Conservation (phyloP, 92 coral and sea anemone genomes). For the Porites rus region DNA sequence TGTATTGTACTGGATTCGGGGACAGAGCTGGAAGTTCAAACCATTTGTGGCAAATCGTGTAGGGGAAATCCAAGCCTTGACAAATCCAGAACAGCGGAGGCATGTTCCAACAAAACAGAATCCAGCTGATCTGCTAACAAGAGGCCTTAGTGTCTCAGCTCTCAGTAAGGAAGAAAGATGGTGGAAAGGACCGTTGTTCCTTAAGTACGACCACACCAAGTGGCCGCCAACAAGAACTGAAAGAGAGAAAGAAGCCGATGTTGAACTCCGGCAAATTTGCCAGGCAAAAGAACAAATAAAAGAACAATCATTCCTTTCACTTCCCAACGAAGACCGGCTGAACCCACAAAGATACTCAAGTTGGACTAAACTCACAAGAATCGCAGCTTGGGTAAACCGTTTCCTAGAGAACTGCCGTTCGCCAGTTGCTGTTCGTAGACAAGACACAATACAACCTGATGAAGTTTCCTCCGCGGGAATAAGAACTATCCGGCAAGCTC, state of each 20-base stretch:
- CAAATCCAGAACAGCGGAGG: neutral
- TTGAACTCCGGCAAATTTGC: neutral
- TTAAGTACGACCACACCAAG: neutral
- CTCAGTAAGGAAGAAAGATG: too few species aligned
- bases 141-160: too few species aligned
- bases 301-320: neutral
- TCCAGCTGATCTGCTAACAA: neutral
- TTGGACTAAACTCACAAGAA: conserved; percentile 29
- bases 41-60: neutral
- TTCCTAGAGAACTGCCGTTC: conserved; percentile 38
- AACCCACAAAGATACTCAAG: conserved; percentile 31
- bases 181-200: conserved; percentile 20
- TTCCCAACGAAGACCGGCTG: conserved; percentile 25
- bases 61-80: neutral
- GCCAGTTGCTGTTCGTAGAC: conserved; percentile 1
- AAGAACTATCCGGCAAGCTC: conserved; percentile 26
- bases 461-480: conserved; percentile 40
- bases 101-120: neutral
- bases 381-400: conserved; percentile 26
- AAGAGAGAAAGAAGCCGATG: neutral
- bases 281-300: conserved; percentile 12
- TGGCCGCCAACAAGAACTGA: conserved; percentile 51
- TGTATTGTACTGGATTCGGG: neutral
- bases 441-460: conserved; percentile 20
- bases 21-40: neutral